These are phyloP conservation scores for Ceratothoa steindachneri DNA, from an alignment of 2,888 invertebrate species.

Conservation along the genomic window DNA sequence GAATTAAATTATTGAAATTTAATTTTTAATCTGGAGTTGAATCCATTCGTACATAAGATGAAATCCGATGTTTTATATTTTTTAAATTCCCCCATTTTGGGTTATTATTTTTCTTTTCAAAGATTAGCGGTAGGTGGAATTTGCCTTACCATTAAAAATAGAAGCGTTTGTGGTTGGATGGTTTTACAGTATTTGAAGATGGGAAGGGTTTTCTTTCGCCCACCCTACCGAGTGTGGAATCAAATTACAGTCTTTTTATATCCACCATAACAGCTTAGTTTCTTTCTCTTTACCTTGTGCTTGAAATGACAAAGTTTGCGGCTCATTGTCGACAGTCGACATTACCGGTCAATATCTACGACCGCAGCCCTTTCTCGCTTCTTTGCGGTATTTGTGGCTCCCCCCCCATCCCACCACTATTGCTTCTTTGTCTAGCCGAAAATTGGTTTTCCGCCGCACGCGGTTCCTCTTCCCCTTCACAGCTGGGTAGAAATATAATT, in stretches of 20 bases:
- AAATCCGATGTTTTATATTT: no score
- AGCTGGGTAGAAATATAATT: not conserved
- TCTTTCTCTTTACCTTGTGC: not conserved
- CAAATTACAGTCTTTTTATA: not conserved
- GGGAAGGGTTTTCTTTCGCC: not conserved
- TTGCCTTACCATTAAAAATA: not conserved
- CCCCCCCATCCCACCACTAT: not conserved
- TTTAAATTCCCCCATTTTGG: not conserved
- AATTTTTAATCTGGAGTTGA: no score
- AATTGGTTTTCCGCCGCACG: not conserved
- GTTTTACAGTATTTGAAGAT: no score
- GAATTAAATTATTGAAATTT: no score
- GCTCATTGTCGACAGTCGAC: not conserved
- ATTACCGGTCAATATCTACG: not conserved
- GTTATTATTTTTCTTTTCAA: not conserved
- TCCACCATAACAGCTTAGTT: not conserved
- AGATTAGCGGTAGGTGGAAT: not conserved
- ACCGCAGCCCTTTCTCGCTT: not conserved
- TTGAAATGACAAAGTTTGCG: not conserved
- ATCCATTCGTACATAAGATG: no score
- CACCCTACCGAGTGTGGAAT: not conserved
- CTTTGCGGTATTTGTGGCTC: not conserved
- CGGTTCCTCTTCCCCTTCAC: not conserved
- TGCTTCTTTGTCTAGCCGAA: not conserved
- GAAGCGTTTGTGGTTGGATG: not conserved